Evolutionary conservation across 1,140 invertebrate species (phyloP).

Genomic region (Contarinia nasturtii): DNA sequence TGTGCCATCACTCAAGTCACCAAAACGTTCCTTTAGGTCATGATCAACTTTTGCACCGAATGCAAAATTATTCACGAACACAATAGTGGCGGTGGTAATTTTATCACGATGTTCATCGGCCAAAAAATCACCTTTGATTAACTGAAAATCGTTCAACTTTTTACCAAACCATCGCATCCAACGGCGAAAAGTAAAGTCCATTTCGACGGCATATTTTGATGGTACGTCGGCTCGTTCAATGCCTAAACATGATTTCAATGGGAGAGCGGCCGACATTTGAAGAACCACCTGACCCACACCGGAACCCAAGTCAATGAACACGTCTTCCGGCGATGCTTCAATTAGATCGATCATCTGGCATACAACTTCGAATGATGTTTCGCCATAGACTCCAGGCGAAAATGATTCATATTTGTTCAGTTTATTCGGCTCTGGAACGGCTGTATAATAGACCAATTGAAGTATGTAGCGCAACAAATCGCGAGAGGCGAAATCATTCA

Average conservation of each 20-base stretch:
- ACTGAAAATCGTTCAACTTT: constrained; percentile 70
- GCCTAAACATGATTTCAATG: constrained; percentile 80
- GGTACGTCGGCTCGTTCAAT: constrained; percentile 94
- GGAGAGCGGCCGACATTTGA: constrained; percentile 88
- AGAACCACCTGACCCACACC: constrained; percentile 95
- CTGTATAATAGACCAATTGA: constrained; percentile 92
- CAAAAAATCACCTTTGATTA: constrained; percentile 89
- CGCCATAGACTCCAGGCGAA: constrained; percentile 96
- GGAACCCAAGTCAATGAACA: constrained; percentile 92
- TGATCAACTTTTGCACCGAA: constrained; percentile 97
- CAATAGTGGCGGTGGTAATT: constrained; percentile 79
- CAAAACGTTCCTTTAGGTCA: constrained; percentile 86
- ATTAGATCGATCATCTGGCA: constrained; percentile 92
- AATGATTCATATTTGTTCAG: constrained; percentile 96
- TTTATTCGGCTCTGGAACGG: constrained; percentile 89
- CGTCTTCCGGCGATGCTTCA: constrained; percentile 82
- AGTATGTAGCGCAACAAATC: constrained; percentile 82
- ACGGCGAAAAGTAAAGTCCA: constrained; percentile 75
- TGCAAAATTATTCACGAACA: constrained; percentile 98
- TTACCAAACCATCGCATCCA: constrained; percentile 98
- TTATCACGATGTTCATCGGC: constrained; percentile 77
- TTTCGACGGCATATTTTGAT: constrained; percentile 79
- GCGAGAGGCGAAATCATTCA: constrained; percentile 72
- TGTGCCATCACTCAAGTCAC: constrained; percentile 87
- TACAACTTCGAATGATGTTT: constrained; percentile 91